These are phyloP conservation scores for Staurois parvus DNA, from an alignment of 2,797 vertebrate species.

Conservation along the genomic window DNA sequence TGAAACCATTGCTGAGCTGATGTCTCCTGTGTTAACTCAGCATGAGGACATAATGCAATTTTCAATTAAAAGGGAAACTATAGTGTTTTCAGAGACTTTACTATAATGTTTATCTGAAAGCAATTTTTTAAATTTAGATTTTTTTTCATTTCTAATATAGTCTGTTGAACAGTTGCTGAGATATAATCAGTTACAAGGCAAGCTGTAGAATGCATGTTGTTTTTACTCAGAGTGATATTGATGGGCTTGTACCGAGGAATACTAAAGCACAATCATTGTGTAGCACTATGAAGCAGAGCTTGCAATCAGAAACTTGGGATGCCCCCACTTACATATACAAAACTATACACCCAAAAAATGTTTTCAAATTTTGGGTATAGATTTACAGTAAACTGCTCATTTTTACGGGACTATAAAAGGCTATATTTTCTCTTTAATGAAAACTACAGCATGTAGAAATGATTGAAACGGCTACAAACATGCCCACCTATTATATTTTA, in stretches of 20 bases:
- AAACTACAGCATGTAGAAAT: not conserved
- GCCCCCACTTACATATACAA: too few species aligned
- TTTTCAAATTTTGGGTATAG: too few species aligned
- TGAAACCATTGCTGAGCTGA: too few species aligned
- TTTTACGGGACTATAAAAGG: too few species aligned
- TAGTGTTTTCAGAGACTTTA: not conserved
- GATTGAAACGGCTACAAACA: not conserved
- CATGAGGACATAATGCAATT: not conserved
- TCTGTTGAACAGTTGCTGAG: too few species aligned
- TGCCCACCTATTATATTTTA: not conserved
- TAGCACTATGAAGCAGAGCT: not conserved
- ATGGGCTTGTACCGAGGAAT: not conserved
- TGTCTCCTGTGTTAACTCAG: not conserved
- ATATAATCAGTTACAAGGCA: too few species aligned
- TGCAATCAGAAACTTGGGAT: not conserved
- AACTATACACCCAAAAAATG: too few species aligned
- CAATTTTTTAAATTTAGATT: too few species aligned
- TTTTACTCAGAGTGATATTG: too few species aligned
- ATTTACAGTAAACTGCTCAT: too few species aligned
- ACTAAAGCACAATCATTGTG: not conserved
- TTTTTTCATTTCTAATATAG: too few species aligned
- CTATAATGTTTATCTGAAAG: not conserved
- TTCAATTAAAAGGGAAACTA: not conserved
- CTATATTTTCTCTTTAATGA: not conserved
- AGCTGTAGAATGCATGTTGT: too few species aligned